phyloP scores from a whole-genome alignment of 1,140 invertebrate genomes.

The Goniozus legneri region DNA sequence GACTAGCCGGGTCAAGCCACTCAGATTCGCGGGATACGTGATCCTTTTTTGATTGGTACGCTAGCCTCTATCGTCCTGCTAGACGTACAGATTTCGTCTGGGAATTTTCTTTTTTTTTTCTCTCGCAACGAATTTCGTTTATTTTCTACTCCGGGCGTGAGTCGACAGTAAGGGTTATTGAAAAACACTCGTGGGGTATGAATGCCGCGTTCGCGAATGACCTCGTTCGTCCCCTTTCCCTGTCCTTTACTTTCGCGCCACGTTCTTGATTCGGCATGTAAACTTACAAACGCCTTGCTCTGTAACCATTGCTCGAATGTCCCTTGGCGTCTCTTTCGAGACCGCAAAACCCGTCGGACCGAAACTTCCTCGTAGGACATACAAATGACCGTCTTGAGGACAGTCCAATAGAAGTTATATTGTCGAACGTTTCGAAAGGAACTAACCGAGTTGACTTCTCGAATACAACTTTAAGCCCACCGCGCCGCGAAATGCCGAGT shows the following conservation, averaged over 20 bases:
- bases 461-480: no score
- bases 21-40: slow-evolving; percentile 16
- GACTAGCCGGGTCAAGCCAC: neutral
- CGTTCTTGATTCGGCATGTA: no score
- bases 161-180: no score
- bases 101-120: neutral
- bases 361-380: slow-evolving; percentile 21
- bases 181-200: no score
- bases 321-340: slow-evolving; percentile 12
- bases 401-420: slow-evolving; percentile 3
- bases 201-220: no score
- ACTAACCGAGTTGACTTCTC: slow-evolving; percentile 1
- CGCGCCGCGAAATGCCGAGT: no score
- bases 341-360: slow-evolving; percentile 17
- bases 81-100: no score
- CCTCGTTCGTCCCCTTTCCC: slow-evolving; percentile 15
- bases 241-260: no score
- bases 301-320: slow-evolving; percentile 1
- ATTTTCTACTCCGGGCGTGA: no score
- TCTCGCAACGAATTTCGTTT: no score
- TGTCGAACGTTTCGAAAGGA: slow-evolving; percentile 12
- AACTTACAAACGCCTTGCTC: no score
- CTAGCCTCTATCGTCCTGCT: slow-evolving; percentile 6
- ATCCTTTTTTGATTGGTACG: slow-evolving; percentile 42
- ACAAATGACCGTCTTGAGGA: slow-evolving; percentile 18